Percentiles rank a stretch among this genome's conserved stretches.
These are phyloP conservation scores for Colletes collaris DNA, from an alignment of 2,888 invertebrate species.

Conservation along the genomic window DNA sequence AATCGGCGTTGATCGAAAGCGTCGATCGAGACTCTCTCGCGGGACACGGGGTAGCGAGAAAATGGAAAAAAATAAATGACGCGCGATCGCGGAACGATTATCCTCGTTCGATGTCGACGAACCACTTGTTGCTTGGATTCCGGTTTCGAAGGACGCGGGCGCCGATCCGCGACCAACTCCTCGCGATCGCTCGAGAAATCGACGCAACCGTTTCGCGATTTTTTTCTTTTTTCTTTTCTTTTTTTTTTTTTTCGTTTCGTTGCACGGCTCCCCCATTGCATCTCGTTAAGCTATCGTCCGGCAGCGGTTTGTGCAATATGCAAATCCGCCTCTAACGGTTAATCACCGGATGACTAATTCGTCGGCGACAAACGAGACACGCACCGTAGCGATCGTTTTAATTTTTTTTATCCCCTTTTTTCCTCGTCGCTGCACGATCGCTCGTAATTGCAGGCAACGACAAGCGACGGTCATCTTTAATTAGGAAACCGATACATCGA, in stretches of 20 bases:
- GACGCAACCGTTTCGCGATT: conserved; percentile 29
- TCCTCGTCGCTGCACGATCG: not conserved
- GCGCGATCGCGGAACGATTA: conserved; percentile 66
- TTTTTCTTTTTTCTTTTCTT: conserved; percentile 11
- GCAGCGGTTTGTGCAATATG: conserved; percentile 51
- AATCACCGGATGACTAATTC: conserved; percentile 48
- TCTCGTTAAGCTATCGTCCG: conserved; percentile 45
- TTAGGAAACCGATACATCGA: conserved; percentile 25
- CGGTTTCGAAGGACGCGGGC: conserved; percentile 79
- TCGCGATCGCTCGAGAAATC: conserved; percentile 58
- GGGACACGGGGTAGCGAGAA: not conserved
- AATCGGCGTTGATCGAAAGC: conserved; percentile 18
- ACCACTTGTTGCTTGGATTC: conserved; percentile 75
- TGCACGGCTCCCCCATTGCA: conserved; percentile 41
- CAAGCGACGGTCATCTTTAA: conserved; percentile 31
- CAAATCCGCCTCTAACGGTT: conserved; percentile 55
- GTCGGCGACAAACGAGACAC: conserved; percentile 28
- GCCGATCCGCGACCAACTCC: conserved; percentile 76
- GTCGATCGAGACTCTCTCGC: not conserved
- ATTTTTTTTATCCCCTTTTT: not conserved
- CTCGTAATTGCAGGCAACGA: conserved; percentile 6
- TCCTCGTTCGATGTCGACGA: conserved; percentile 81
- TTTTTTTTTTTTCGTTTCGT: too few relatives aligned
- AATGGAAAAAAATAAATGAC: conserved; percentile 12
- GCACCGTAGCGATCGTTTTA: conserved; percentile 11